Base-by-base conservation (phyloP, 2,797 vertebrate species). In the Loriculus beryllinus region DNA sequence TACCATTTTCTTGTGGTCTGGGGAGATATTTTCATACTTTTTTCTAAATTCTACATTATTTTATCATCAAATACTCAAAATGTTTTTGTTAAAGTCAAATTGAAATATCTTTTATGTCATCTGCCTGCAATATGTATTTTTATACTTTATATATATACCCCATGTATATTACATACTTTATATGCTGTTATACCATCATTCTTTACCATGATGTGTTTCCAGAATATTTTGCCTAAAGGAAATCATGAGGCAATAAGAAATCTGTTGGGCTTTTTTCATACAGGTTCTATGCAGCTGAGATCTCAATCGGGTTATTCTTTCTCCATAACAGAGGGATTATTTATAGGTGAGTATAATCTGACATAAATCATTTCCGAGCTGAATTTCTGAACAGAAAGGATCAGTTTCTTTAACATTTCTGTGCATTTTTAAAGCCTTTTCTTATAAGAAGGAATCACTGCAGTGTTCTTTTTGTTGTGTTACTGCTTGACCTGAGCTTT, bases 281-380 rank as follows among this genome's bases (percentile, higher is more conserved):
- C 98, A 99, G 99, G 97, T 99, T 99, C 97, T 99, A 99, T 74
- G 99, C 99, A 93, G 99, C 99, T 95, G 99, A 99, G 98, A 99
- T 99, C 86, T 99, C 99, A 93, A 97, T 98, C 45, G 99, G 99
- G 10, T 97, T 99, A 67, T 99, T 99, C 96, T 99, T 99, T 94
- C 98, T 99, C 91, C 99, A 99, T 96, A 97, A 96, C 97, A 98
- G 98, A 97, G 99, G 99, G 81, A 92, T 99, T 88, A 98, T 99
- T 96, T 99, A 99, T 96, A 99, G 99, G 99, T 99, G 82, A 87
- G 98, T 97, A 60, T 65, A 12, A 21, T 47, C 74, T 87, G 47
- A 57, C 39, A 43, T 21, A 48, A 71, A 29, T 35, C 16, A 76
- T 63, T 86, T 23, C 29, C 40, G 31, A 67, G 25, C 45, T 82